A percentile compares a stretch with the other conserved stretches of the same genome.
Evolutionary conservation across 1,140 invertebrate genomes (phyloP).

Genomic region (Philopotamus ludificatus): DNA sequence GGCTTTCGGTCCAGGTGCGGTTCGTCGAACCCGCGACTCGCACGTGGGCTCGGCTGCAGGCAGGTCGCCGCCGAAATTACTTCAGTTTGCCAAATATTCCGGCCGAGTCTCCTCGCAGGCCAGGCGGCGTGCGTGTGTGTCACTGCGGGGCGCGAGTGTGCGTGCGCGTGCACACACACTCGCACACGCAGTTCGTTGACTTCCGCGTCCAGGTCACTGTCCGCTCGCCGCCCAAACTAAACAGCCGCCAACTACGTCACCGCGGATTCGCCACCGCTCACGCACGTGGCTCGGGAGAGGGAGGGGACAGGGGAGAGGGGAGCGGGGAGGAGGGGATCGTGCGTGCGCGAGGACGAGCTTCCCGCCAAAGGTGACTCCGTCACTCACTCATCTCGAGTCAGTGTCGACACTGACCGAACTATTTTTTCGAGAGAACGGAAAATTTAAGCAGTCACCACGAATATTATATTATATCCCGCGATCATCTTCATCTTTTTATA

Average conservation of each 20-base stretch:
- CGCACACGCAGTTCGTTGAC: conserved; percentile 16
- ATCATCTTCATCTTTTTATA: no score
- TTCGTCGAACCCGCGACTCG: neutral
- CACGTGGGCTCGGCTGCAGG: no score
- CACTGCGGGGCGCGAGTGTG: neutral
- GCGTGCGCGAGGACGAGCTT: neutral
- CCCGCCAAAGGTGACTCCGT: no score
- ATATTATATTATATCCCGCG: no score
- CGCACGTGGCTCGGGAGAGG: neutral
- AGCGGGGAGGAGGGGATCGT: neutral
- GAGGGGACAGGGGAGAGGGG: neutral
- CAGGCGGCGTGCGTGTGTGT: neutral
- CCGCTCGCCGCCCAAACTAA: conserved; percentile 21
- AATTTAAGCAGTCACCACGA: no score
- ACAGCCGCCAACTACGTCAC: conserved; percentile 19
- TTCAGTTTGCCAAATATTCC: no score
- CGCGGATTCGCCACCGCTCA: conserved; percentile 16
- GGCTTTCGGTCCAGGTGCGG: neutral
- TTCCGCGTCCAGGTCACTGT: conserved; percentile 15
- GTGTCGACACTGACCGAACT: no score
- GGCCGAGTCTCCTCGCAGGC: neutral
- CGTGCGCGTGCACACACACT: neutral
- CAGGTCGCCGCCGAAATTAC: no score
- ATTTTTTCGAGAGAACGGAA: no score
- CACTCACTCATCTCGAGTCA: no score